A percentile compares a stretch with the other conserved stretches of the same genome.
These are phyloP conservation scores for Stegastes partitus DNA, from an alignment of 2,113 vertebrate species.

Conservation along the genomic window DNA sequence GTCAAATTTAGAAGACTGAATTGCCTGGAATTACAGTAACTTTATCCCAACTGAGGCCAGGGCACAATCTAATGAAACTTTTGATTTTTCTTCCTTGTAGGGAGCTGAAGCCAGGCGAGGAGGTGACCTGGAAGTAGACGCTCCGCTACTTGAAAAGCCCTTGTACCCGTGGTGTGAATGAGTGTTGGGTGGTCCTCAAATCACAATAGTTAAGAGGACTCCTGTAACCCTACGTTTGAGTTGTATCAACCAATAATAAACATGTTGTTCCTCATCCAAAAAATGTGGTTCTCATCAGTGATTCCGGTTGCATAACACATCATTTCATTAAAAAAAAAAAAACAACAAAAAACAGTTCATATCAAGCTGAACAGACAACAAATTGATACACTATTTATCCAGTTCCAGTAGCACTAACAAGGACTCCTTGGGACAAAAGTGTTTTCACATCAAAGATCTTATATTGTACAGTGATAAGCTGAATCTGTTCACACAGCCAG, in stretches of 20 bases:
- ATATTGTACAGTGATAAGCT: conserved; percentile 26
- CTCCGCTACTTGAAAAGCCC: conserved; percentile 26
- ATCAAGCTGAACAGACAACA: neutral
- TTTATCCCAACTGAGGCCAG: neutral
- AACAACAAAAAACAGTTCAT: neutral
- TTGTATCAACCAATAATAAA: conserved; percentile 73
- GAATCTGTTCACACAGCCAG: conserved; percentile 37
- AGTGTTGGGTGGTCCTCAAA: conserved; percentile 38
- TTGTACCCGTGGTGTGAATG: conserved; percentile 46
- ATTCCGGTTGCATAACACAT: neutral
- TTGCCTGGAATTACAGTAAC: neutral
- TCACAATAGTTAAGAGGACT: conserved; percentile 57
- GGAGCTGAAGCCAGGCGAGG: conserved; percentile 92
- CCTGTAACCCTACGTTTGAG: conserved; percentile 34
- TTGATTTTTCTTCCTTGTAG: conserved; percentile 75
- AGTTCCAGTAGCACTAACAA: conserved; percentile 5
- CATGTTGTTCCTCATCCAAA: conserved; percentile 52
- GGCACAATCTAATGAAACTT: neutral
- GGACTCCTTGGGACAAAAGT: neutral
- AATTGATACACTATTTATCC: neutral
- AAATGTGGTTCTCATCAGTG: neutral
- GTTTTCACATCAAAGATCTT: conserved; percentile 6
- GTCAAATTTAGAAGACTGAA: neutral
- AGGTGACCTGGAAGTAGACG: conserved; percentile 92
- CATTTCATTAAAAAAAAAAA: neutral